A percentile compares a stretch with the other conserved stretches of the same genome.
Evolutionary conservation across 1,140 invertebrate genomes (phyloP).

Genomic region (Acyrthosiphon pisum): DNA sequence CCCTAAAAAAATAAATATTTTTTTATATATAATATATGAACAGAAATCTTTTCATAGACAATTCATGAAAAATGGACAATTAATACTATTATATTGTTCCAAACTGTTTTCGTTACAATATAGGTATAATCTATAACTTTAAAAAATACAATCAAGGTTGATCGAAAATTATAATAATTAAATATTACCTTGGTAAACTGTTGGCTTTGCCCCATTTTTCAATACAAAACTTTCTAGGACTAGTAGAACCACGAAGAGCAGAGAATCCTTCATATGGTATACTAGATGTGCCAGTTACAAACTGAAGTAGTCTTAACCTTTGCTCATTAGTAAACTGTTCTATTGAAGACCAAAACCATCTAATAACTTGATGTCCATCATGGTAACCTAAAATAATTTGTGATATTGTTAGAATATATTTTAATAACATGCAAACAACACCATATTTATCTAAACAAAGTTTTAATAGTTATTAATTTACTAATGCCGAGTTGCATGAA

Average conservation of each 20-base stretch:
- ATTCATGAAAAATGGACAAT: neutral
- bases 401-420: conserved; percentile 17
- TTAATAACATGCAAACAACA: neutral
- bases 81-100: neutral
- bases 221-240: conserved; percentile 95
- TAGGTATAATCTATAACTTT: neutral
- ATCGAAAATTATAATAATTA: neutral
- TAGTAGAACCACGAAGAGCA: conserved; percentile 91
- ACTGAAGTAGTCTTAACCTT: conserved; percentile 87
- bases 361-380: conserved; percentile 90
- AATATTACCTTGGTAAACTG: conserved; percentile 82
- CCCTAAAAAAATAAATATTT: conserved; percentile 67
- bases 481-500: no score
- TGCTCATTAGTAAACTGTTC: conserved; percentile 95
- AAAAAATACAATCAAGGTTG: neutral
- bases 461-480: no score
- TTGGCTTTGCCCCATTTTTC: conserved; percentile 97
- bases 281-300: conserved; percentile 96
- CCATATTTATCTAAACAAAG: no score
- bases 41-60: neutral
- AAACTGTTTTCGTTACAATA: neutral
- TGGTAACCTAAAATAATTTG: conserved; percentile 77
- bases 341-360: conserved; percentile 95
- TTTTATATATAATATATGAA: no score
- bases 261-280: conserved; percentile 98